Conservation (phyloP, 2,888 invertebrate species). For the Apotomis betuletana region DNA sequence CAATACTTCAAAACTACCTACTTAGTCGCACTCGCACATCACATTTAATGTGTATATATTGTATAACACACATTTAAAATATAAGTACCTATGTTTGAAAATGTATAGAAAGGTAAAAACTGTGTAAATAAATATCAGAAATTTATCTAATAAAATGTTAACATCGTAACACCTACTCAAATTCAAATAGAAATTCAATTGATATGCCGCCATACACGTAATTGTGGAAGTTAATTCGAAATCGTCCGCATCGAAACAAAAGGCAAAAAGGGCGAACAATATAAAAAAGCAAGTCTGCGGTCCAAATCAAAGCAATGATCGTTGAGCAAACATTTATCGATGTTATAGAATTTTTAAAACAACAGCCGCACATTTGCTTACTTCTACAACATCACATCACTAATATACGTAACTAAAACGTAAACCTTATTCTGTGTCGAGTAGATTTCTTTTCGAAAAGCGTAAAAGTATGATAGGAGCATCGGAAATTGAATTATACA, state of each 20-base stretch:
- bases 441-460: neutral
- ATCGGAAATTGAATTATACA: neutral
- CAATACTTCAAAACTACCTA: too few relatives aligned
- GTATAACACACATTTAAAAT: too few relatives aligned
- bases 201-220: constrained; percentile 21
- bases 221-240: constrained; percentile 38
- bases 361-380: constrained; percentile 42
- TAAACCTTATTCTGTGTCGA: neutral
- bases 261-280: constrained; percentile 36
- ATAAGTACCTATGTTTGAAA: too few relatives aligned
- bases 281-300: constrained; percentile 41
- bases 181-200: constrained; percentile 16
- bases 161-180: neutral
- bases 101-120: too few relatives aligned
- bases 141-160: too few relatives aligned
- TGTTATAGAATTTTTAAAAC: constrained; percentile 55
- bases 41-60: too few relatives aligned
- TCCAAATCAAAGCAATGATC: constrained; percentile 49
- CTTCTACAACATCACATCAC: constrained; percentile 1
- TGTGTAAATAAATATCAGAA: too few relatives aligned
- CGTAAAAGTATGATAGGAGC: neutral
- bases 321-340: constrained; percentile 54
- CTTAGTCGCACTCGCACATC: too few relatives aligned
- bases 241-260: constrained; percentile 30
- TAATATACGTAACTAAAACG: neutral